Conservation (phyloP, 2,888 invertebrate species). For the Empis stercorea region DNA sequence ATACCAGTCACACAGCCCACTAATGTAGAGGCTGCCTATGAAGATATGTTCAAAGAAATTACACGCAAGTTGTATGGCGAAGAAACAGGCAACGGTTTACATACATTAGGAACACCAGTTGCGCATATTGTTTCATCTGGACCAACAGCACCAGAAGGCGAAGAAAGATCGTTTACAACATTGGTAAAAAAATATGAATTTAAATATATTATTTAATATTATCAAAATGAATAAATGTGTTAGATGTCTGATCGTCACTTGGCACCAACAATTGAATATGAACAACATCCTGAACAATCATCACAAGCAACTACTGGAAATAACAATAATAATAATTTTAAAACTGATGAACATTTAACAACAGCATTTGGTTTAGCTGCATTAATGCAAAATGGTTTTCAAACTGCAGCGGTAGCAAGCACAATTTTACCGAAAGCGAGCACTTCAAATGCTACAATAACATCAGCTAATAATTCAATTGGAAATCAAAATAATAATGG, state of each 20-base stretch:
- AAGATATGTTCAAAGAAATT: slow-evolving; percentile 66
- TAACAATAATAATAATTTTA: slow-evolving; percentile 37
- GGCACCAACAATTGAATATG: slow-evolving; percentile 36
- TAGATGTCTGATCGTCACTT: slow-evolving; percentile 34
- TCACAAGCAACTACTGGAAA: slow-evolving; percentile 23
- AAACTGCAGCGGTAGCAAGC: slow-evolving; percentile 14
- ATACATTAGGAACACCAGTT: slow-evolving; percentile 36
- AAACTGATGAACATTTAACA: slow-evolving; percentile 57
- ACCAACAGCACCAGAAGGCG: slow-evolving; percentile 36
- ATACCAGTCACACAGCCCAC: slow-evolving; percentile 31
- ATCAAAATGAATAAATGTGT: background rate
- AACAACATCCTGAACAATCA: slow-evolving; percentile 15
- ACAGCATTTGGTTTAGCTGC: slow-evolving; percentile 63
- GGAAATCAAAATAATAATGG: background rate
- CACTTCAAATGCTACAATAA: slow-evolving; percentile 13
- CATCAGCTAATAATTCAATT: slow-evolving; percentile 8
- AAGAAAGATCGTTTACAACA: slow-evolving; percentile 37
- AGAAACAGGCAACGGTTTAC: slow-evolving; percentile 44
- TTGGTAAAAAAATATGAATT: slow-evolving; percentile 25
- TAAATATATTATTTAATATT: background rate
- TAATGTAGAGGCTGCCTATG: slow-evolving; percentile 38
- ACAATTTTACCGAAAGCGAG: slow-evolving; percentile 10
- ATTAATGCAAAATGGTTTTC: slow-evolving; percentile 61
- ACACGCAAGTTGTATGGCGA: slow-evolving; percentile 83
- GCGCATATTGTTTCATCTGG: slow-evolving; percentile 37